A percentile compares a stretch with the other conserved stretches of the same genome.
These are phyloP conservation scores for Byasa hedistus DNA, from an alignment of 2,888 invertebrate genomes.

Conservation along the genomic window DNA sequence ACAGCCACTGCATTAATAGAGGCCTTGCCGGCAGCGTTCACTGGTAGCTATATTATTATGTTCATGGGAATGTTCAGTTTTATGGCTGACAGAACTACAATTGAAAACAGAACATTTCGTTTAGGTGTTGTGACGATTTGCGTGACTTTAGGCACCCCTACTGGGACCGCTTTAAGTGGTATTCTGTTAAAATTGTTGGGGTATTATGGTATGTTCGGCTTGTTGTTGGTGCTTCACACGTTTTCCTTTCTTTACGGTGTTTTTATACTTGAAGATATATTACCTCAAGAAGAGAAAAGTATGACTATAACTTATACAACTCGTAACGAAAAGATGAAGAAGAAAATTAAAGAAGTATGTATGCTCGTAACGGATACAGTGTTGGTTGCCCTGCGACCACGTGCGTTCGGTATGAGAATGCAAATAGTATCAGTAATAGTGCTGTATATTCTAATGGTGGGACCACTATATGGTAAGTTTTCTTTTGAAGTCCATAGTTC, in stretches of 20 bases:
- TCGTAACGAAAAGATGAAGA: slow-evolving; percentile 40
- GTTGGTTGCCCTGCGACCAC: slow-evolving; percentile 59
- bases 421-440: slow-evolving; percentile 64
- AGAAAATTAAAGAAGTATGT: slow-evolving; percentile 52
- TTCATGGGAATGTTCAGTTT: slow-evolving; percentile 82
- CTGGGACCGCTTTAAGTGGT: slow-evolving; percentile 77
- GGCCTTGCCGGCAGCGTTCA: slow-evolving; percentile 79
- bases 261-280: slow-evolving; percentile 63
- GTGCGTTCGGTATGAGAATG: slow-evolving; percentile 55
- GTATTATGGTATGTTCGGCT: slow-evolving; percentile 71
- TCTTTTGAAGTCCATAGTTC: neutral
- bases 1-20: slow-evolving; percentile 76
- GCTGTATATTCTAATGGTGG: slow-evolving; percentile 70
- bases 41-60: slow-evolving; percentile 81
- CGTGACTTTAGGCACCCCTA: slow-evolving; percentile 73
- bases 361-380: slow-evolving; percentile 65
- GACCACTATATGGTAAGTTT: slow-evolving; percentile 73
- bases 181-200: slow-evolving; percentile 66
- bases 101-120: slow-evolving; percentile 82
- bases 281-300: slow-evolving; percentile 37
- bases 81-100: slow-evolving; percentile 79
- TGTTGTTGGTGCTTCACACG: slow-evolving; percentile 56
- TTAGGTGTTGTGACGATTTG: slow-evolving; percentile 81
- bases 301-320: slow-evolving; percentile 35
- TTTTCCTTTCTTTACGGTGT: slow-evolving; percentile 63